These are phyloP conservation scores for Alosa alosa DNA, from an alignment of 2,113 vertebrate species.

Conservation along the genomic window DNA sequence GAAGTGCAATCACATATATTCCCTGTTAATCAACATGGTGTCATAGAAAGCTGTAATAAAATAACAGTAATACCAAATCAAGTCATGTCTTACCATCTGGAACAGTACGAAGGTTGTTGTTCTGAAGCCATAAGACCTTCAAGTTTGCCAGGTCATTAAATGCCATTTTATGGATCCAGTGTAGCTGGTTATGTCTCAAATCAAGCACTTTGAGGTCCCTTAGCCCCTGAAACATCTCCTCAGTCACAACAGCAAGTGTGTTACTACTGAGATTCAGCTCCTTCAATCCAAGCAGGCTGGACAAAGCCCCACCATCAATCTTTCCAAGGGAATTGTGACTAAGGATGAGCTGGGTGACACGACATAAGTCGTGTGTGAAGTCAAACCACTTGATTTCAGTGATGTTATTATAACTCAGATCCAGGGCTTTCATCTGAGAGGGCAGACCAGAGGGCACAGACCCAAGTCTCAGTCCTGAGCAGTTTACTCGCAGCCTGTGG, in stretches of 20 bases:
- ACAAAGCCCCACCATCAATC: conserved; percentile 23
- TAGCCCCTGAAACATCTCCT: conserved; percentile 17
- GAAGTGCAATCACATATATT: not conserved
- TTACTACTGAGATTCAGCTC: conserved; percentile 34
- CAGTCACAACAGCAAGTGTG: not conserved
- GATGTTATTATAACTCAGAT: conserved; percentile 21
- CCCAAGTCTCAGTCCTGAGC: not conserved
- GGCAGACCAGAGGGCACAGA: not conserved
- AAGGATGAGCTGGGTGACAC: conserved; percentile 21
- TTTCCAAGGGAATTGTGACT: conserved; percentile 26
- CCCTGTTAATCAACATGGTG: not conserved
- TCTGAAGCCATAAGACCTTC: conserved; percentile 28
- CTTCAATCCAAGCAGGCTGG: not conserved
- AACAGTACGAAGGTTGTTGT: conserved; percentile 23
- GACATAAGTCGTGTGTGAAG: not conserved
- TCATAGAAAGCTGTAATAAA: not conserved
- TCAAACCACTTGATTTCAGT: conserved; percentile 5
- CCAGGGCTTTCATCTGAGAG: not conserved
- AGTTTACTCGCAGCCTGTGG: not conserved
- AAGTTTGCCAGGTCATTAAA: not conserved
- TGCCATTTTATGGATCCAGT: not conserved
- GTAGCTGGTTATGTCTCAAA: conserved; percentile 32
- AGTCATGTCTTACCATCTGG: conserved; percentile 23
- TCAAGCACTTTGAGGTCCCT: conserved; percentile 27
- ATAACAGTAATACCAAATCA: not conserved